Conservation (phyloP, 2,797 vertebrate genomes). For the Melanotaenia parkinsoni region DNA sequence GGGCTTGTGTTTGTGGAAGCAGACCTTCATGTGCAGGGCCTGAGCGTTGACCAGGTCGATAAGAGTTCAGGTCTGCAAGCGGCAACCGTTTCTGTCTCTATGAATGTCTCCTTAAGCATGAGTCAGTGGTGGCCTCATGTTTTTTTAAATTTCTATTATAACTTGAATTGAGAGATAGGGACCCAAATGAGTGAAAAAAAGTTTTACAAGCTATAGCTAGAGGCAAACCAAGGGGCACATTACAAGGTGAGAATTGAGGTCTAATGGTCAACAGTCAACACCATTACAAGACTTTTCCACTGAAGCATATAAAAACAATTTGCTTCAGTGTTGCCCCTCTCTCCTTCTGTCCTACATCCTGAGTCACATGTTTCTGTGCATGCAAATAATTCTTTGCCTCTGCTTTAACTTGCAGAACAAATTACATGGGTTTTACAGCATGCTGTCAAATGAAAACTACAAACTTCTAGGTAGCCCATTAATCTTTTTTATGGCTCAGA, state of each 20-base stretch:
- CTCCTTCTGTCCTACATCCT: constrained; percentile 18
- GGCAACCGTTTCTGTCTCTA: constrained; percentile 19
- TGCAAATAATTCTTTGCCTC: constrained; percentile 24
- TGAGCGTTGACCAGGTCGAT: constrained; percentile 34
- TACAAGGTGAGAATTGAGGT: constrained; percentile 30
- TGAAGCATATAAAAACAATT: constrained; percentile 39
- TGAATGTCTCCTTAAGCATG: not conserved
- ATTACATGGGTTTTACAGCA: constrained; percentile 11
- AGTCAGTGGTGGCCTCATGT: not conserved
- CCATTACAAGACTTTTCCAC: constrained; percentile 53
- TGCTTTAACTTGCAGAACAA: constrained; percentile 13
- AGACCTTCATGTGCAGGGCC: constrained; percentile 21
- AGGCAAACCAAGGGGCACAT: constrained; percentile 21
- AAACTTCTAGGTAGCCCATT: not conserved
- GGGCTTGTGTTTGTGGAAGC: constrained; percentile 46
- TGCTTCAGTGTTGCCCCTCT: constrained; percentile 30
- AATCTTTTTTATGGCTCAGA: constrained; percentile 17
- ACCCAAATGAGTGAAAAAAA: constrained; percentile 8
- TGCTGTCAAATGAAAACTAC: constrained; percentile 8
- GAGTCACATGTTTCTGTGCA: constrained; percentile 14
- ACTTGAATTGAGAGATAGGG: not conserved
- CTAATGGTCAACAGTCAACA: constrained; percentile 37
- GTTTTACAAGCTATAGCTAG: constrained; percentile 4
- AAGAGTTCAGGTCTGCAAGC: constrained; percentile 31
- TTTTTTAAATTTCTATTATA: constrained; percentile 12